phyloP scores from a whole-genome alignment of 35 echinoderm and acorn worm genomes.

The Anneissia japonica region DNA sequence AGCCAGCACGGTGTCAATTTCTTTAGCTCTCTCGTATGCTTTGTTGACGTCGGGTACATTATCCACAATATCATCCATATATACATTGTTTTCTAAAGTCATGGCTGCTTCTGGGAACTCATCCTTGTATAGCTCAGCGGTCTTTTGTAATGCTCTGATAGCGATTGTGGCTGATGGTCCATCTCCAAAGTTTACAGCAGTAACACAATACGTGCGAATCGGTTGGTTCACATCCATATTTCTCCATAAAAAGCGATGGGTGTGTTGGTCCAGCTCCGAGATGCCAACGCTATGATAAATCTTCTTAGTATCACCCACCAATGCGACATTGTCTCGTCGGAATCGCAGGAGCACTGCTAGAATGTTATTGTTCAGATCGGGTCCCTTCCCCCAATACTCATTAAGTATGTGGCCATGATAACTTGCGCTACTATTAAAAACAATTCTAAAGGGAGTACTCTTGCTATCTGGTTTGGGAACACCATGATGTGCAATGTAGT shows the following conservation, averaged over 20 bases:
- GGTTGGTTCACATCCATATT: not conserved
- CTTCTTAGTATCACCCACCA: conserved; percentile 51
- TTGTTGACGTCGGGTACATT: not conserved
- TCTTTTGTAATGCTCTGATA: conserved; percentile 21
- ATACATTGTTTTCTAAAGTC: not conserved
- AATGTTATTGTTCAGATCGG: conserved; percentile 48
- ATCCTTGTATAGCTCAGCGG: not conserved
- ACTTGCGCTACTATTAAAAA: conserved; percentile 52
- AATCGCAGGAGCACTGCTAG: conserved; percentile 54
- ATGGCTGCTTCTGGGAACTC: not conserved
- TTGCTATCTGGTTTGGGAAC: conserved; percentile 50
- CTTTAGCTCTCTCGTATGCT: not conserved
- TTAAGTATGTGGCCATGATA: conserved; percentile 59
- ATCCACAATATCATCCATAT: conserved; percentile 13
- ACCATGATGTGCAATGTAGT: conserved; percentile 60
- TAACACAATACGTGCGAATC: conserved; percentile 5
- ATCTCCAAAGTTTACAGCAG: conserved; percentile 29
- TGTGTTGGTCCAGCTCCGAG: conserved; percentile 2
- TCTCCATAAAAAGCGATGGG: conserved; percentile 31
- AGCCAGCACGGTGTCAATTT: not conserved
- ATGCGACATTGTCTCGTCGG: conserved; percentile 39
- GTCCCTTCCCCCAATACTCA: conserved; percentile 59
- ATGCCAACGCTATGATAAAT: conserved; percentile 52
- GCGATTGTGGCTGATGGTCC: conserved; percentile 29
- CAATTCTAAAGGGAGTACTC: conserved; percentile 65